phyloP scores from a whole-genome alignment of 2,888 invertebrate species.

The Stenoptilia bipunctidactyla region DNA sequence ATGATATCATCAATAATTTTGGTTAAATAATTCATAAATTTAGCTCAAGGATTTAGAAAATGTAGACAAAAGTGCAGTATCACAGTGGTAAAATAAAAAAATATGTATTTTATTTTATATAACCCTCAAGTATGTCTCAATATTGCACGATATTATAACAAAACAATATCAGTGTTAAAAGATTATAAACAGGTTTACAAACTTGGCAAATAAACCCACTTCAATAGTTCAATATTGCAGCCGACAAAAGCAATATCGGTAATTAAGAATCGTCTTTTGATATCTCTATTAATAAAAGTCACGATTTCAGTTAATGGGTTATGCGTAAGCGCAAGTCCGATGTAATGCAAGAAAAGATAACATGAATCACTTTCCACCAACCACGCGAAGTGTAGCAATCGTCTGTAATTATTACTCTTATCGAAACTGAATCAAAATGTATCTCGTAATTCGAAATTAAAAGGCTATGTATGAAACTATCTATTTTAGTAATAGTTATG shows the following conservation, averaged over 20 bases:
- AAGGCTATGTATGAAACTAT: conserved; percentile 23
- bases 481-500: conserved; percentile 41
- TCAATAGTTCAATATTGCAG: too few relatives aligned
- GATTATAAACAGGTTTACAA: too few relatives aligned
- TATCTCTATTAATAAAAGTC: conserved; percentile 1
- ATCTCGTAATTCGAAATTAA: conserved; percentile 26
- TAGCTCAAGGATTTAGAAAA: too few relatives aligned
- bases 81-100: too few relatives aligned
- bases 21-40: too few relatives aligned
- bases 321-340: background rate
- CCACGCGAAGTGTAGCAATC: conserved; percentile 4
- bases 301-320: background rate
- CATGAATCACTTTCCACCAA: background rate
- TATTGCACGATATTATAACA: too few relatives aligned
- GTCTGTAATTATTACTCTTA: conserved; percentile 28
- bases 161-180: too few relatives aligned
- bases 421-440: conserved; percentile 31
- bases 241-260: too few relatives aligned
- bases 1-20: background rate
- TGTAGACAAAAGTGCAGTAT: too few relatives aligned
- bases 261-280: background rate
- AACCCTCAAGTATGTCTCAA: too few relatives aligned
- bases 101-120: too few relatives aligned
- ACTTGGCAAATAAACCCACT: too few relatives aligned
- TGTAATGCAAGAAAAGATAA: background rate